phyloP scores from a whole-genome alignment of 1,140 invertebrate species.

The Pseudomyrmex cubaensis region DNA sequence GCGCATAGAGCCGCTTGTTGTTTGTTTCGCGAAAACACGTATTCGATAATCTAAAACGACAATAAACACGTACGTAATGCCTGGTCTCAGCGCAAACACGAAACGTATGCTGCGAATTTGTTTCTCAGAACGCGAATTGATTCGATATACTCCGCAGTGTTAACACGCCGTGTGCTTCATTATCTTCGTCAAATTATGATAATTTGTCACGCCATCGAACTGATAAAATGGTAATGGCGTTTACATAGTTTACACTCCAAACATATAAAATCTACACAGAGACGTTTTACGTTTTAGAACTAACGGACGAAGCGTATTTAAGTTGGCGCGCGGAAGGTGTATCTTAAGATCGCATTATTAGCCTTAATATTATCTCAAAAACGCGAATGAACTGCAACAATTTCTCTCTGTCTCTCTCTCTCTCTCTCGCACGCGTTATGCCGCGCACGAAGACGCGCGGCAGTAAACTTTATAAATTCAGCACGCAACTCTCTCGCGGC shows the following conservation, averaged over 20 bases:
- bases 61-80: conserved; percentile 47
- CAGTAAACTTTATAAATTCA: conserved; percentile 55
- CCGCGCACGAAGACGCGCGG: conserved; percentile 19
- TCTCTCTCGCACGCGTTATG: not conserved
- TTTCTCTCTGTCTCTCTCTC: not conserved
- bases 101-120: conserved; percentile 37
- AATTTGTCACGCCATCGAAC: conserved; percentile 6
- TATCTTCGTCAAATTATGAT: conserved; percentile 26
- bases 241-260: not conserved
- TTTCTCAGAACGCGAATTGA: conserved; percentile 54
- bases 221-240: not conserved
- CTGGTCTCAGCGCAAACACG: conserved; percentile 42
- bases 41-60: conserved; percentile 48
- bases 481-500: conserved; percentile 41
- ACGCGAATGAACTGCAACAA: conserved; percentile 25
- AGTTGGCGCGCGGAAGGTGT: not conserved
- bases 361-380: not conserved
- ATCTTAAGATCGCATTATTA: conserved; percentile 12
- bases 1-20: conserved; percentile 24
- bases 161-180: conserved; percentile 10
- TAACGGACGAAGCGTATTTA: not conserved
- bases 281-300: too few relatives aligned
- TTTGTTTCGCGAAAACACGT: conserved; percentile 52
- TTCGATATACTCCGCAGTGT: conserved; percentile 9
- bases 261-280: not conserved